Base-by-base conservation (phyloP, 2,113 vertebrate genomes). In the Odontophorus gujanensis region DNA sequence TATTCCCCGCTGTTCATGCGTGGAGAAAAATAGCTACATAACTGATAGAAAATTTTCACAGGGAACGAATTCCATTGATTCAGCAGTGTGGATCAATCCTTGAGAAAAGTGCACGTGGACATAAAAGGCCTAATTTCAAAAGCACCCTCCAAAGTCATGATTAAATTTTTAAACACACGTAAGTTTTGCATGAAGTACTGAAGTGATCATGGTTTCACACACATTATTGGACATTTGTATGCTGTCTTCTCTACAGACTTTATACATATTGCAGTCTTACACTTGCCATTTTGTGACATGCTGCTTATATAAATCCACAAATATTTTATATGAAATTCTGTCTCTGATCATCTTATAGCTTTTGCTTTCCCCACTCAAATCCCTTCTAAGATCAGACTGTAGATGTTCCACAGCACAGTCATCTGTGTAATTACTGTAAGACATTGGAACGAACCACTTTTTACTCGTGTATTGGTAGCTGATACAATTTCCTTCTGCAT, bases 81-180 rank as follows among this genome's bases (percentile, higher is more conserved):
- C 65, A 25, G 36, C 21, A 77, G 72, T 13, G 5, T 85, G 51
- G 72, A 74, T 87, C 61, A 83, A 58, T 85, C 65, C 81, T 66
- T 71, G 77, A 74, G 72, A 80, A 75, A 61, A 48, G 47, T 75
- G 30, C 28, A 68, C 26, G 17, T 25, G 40, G 59, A 79, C 63
- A 65, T 78, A 91, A 85, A 87, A 90, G n/a, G 43, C 51, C 42
- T 85, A 45, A 87, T 89, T 95, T 91, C 59, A 90, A 71, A 95
- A 87, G 61, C 59, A 82, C 18, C 9, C 20, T 91, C 51, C 47
- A n/a, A 83, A 90, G 51, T 72, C 0, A 73, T 78, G 42, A 88
- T 72, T 91, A 77, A 11, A 61, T 57, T 61, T 95, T 95, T 85
- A 87, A 95, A 83, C 59, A 36, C 62, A 55, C 1, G 0, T 34